phyloP scores from a whole-genome alignment of 2,113 vertebrate species.

The Cichladusa arquata region DNA sequence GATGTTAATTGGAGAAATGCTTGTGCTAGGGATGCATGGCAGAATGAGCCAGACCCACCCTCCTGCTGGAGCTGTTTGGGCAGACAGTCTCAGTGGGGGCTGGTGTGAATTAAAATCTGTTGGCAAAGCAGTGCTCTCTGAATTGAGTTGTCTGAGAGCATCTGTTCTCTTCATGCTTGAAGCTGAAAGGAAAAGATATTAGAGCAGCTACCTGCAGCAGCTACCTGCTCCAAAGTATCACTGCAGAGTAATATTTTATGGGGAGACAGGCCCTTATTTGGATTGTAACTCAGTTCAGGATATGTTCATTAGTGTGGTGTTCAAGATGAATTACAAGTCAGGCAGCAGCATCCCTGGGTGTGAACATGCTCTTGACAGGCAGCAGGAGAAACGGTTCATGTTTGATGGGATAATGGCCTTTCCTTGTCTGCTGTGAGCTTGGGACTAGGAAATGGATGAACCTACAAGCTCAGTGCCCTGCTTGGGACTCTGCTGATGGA shows the following conservation, averaged over 20 bases:
- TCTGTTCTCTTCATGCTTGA: neutral
- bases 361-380: neutral
- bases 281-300: neutral
- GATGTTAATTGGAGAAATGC: neutral
- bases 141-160: neutral
- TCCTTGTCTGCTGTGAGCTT: neutral
- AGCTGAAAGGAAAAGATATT: neutral
- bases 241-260: neutral
- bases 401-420: neutral
- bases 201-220: neutral
- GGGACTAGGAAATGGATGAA: neutral
- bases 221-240: neutral
- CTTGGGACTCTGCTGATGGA: neutral
- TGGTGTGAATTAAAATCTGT: neutral
- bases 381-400: neutral
- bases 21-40: fast-evolving
- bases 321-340: neutral
- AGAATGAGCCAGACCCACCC: neutral
- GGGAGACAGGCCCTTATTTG: neutral
- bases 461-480: neutral
- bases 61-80: neutral
- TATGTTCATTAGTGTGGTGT: neutral
- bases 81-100: neutral
- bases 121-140: neutral
- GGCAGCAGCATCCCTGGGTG: neutral